Conservation (phyloP, 1,140 invertebrate genomes). For the Diplogasteroides magnus region DNA sequence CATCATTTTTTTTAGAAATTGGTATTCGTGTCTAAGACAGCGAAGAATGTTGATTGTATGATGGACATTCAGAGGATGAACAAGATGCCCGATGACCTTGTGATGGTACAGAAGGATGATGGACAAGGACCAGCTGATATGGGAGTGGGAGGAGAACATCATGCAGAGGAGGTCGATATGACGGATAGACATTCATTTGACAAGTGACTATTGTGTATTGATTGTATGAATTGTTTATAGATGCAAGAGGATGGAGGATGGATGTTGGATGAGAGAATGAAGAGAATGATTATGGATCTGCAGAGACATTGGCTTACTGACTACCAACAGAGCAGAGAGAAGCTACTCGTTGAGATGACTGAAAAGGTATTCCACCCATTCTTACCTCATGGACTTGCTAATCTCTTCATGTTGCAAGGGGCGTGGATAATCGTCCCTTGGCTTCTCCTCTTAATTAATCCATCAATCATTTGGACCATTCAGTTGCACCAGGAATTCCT, state of each 20-base stretch:
- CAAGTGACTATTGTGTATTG: too few species aligned
- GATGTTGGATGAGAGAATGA: slow-evolving; percentile 44
- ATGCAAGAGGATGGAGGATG: slow-evolving; percentile 17
- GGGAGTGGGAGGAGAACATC: not conserved
- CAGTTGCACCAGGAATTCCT: slow-evolving; percentile 53
- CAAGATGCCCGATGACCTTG: not conserved
- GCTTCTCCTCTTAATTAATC: not conserved
- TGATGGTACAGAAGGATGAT: not conserved
- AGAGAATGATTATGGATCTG: slow-evolving; percentile 47
- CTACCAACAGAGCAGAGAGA: slow-evolving; percentile 46
- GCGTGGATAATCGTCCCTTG: not conserved
- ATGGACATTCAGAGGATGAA: too few species aligned
- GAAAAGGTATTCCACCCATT: slow-evolving; percentile 40
- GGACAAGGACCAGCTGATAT: not conserved
- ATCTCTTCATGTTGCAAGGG: not conserved
- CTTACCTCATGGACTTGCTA: not conserved
- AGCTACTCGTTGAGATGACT: slow-evolving; percentile 51
- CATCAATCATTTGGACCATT: slow-evolving; percentile 22
- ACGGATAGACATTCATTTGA: too few species aligned
- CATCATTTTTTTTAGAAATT: too few species aligned
- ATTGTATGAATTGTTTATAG: too few species aligned
- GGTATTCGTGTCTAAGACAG: too few species aligned
- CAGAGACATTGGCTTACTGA: slow-evolving; percentile 50
- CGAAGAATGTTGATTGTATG: too few species aligned
- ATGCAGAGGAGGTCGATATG: not conserved